These are phyloP conservation scores for Venturia canescens DNA, from an alignment of 1,140 invertebrate species.

Conservation along the genomic window DNA sequence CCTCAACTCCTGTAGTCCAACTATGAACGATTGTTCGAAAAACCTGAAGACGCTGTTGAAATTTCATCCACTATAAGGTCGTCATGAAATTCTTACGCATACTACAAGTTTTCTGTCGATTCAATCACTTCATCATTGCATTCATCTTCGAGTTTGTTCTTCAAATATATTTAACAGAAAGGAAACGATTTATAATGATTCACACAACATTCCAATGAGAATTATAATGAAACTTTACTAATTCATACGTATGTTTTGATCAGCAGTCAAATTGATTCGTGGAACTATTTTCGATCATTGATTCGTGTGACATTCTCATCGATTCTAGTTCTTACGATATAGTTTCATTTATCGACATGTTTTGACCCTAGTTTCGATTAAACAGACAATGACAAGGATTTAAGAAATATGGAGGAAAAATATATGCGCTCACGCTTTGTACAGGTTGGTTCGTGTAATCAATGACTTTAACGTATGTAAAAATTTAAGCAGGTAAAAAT, in stretches of 20 bases:
- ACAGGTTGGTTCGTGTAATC: neutral
- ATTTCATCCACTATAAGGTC: too few relatives aligned
- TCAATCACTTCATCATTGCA: neutral
- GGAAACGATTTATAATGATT: neutral
- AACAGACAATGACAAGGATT: neutral
- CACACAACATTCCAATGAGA: too few relatives aligned
- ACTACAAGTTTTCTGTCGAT: slow-evolving; percentile 6
- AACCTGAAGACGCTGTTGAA: too few relatives aligned
- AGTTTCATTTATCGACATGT: neutral
- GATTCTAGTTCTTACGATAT: neutral
- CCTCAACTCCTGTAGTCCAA: too few relatives aligned
- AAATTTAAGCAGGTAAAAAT: neutral
- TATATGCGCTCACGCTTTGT: neutral
- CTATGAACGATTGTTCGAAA: too few relatives aligned
- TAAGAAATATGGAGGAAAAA: neutral
- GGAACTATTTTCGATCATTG: neutral
- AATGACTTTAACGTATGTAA: neutral
- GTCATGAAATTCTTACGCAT: too few relatives aligned
- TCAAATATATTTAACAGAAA: neutral
- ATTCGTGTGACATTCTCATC: neutral
- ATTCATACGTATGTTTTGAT: neutral
- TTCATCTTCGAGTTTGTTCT: neutral
- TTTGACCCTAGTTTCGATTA: neutral
- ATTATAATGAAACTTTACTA: neutral
- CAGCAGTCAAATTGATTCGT: neutral